Percentiles rank a stretch among this genome's conserved stretches.
These are phyloP conservation scores for Ascaphus truei DNA, from an alignment of 2,113 vertebrate species.

Conservation along the genomic window DNA sequence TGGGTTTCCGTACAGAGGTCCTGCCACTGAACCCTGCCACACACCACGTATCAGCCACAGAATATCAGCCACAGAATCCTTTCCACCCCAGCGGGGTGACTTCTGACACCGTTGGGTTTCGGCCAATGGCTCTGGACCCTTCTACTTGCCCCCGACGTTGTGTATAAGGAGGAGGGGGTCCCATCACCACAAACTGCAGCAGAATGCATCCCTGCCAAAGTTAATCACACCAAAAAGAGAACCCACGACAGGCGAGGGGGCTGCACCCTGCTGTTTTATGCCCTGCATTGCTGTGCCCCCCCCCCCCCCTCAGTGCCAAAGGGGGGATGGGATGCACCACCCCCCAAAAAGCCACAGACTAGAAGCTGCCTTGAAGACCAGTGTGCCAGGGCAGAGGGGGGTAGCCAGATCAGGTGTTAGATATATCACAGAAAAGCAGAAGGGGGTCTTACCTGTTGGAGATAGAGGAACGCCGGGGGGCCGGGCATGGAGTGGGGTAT, in stretches of 20 bases:
- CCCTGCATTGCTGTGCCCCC: not conserved
- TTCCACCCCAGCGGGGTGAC: too few relatives aligned
- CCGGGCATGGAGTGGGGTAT: slow-evolving; percentile 88
- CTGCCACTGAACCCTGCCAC: too few relatives aligned
- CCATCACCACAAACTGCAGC: not conserved
- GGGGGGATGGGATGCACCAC: too few relatives aligned
- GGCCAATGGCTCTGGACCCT: too few relatives aligned
- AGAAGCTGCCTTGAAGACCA: too few relatives aligned
- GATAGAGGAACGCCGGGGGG: slow-evolving; percentile 91
- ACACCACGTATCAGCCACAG: too few relatives aligned
- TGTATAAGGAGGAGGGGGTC: too few relatives aligned
- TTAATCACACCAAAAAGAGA: not conserved
- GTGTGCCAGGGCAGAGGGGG: not conserved
- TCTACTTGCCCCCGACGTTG: too few relatives aligned
- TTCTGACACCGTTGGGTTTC: too few relatives aligned
- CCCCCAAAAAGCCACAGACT: too few relatives aligned
- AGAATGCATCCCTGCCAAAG: not conserved
- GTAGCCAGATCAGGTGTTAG: not conserved
- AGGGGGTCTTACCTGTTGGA: slow-evolving; percentile 87
- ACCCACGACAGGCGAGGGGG: not conserved
- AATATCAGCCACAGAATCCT: too few relatives aligned
- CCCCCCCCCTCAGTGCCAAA: not conserved
- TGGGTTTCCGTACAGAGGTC: too few relatives aligned
- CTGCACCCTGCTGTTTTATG: not conserved
- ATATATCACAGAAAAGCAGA: slow-evolving; percentile 16